Conservation (phyloP, 2,797 vertebrate species). For the Apodemus agrarius region DNA sequence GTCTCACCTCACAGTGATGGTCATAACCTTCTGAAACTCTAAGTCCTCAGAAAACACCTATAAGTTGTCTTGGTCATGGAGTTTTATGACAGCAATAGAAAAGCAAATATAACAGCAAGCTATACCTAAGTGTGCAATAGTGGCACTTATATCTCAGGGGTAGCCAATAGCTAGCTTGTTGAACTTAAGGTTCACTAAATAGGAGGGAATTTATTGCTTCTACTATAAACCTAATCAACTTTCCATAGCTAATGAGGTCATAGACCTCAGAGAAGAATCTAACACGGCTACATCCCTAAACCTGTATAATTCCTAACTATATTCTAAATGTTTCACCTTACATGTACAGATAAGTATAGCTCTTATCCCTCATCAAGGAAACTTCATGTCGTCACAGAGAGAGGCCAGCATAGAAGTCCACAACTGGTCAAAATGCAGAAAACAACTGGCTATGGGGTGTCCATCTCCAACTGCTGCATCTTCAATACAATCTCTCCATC, state of each 20-base stretch:
- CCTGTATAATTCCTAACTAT: not conserved
- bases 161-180: not conserved
- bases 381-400: not conserved
- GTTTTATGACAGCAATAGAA: not conserved
- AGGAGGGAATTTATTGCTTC: not conserved
- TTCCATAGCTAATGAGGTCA: not conserved
- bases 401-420: not conserved
- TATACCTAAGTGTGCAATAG: not conserved
- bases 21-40: not conserved
- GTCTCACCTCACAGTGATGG: not conserved
- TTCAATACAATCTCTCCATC: too few species aligned
- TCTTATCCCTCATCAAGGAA: not conserved
- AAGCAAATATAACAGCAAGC: not conserved
- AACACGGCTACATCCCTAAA: not conserved
- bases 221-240: not conserved
- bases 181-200: not conserved
- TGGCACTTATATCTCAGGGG: not conserved
- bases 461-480: not conserved
- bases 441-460: not conserved
- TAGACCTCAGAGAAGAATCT: not conserved
- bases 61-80: not conserved
- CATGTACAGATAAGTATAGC: not conserved
- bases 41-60: not conserved
- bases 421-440: not conserved
- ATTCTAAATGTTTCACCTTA: not conserved